These are phyloP conservation scores for Nemapogon koenigi DNA, from an alignment of 2,888 invertebrate genomes.

Conservation along the genomic window DNA sequence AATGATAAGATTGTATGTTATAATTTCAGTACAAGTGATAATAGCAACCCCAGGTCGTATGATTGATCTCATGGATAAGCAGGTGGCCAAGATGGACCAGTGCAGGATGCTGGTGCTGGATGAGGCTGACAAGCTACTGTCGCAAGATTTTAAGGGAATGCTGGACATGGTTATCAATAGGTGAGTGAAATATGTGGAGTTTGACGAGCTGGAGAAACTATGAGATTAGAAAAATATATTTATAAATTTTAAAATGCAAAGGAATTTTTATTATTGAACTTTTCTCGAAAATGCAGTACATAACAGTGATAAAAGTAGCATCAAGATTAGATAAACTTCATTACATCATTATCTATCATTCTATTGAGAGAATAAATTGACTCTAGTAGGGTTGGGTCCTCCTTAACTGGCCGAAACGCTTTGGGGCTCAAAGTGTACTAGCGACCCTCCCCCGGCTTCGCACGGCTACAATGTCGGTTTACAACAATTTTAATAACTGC, in stretches of 20 bases:
- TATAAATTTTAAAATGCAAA: constrained; percentile 22
- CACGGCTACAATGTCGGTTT: too few relatives aligned
- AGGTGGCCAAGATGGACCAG: constrained; percentile 90
- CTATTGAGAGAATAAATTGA: too few relatives aligned
- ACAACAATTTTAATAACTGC: too few relatives aligned
- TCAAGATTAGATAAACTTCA: too few relatives aligned
- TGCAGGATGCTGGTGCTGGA: constrained; percentile 97
- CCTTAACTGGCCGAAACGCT: too few relatives aligned
- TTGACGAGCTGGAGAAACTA: too few relatives aligned
- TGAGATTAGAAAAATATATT: background rate
- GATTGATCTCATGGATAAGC: constrained; percentile 99
- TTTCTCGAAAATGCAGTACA: background rate
- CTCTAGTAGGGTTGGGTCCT: too few relatives aligned
- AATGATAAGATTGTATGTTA: constrained; percentile 6
- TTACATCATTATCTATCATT: too few relatives aligned
- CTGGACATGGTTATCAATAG: constrained; percentile 94
- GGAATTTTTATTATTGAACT: background rate
- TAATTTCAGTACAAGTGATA: constrained; percentile 91
- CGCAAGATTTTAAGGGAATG: constrained; percentile 99
- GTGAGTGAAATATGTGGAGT: constrained; percentile 24
- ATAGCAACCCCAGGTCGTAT: constrained; percentile 99
- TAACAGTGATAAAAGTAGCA: too few relatives aligned
- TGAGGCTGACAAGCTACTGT: constrained; percentile 98
- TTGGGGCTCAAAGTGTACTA: too few relatives aligned
- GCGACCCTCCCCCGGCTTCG: too few relatives aligned